Evolutionary conservation across 2,113 vertebrate species (phyloP), one percentile per base, ranked within the genome.

Genomic region (Eublepharis macularius): DNA sequence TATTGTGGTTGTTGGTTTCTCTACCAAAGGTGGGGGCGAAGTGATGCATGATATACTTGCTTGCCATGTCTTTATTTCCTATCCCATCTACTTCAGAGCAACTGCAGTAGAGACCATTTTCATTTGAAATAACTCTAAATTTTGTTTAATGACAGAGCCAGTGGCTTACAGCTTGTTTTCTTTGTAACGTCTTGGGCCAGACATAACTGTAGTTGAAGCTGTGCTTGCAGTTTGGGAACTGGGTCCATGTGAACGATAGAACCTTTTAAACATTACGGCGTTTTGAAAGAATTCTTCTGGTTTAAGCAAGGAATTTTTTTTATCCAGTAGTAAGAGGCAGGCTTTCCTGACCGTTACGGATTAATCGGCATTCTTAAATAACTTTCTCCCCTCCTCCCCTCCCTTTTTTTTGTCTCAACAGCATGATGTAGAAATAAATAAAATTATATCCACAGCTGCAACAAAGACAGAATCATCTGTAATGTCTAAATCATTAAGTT

Each of bases 401-500:
- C 17, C 36, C 41, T 43, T 63, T 45, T 63, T 47, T 26, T 87
- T 95, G 91, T 95, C 92, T 94, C 94, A 93, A 93, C 97, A 99
- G 98, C 98, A 98, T 87, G 98, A 99, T 93, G 95, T 97, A 96
- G 99, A 99, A 95, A 97, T 97, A 96, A 99, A 97, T 97, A 99
- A 99, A 97, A 96, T 97, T 94, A 90, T 97, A 94, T 95, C 98
- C 94, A 97, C 98, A 96, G 96, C 96, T 95, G 96, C 98, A 93
- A 96, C 97, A 95, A 99, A 99, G 97, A 97, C 98, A 65, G 98
- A 99, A 93, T 96, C 97, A 47, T 97, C 98, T 80, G 76, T 94
- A 51, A 96, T 97, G 95, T 97, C 97, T 89, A 99, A 99, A 96
- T 96, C 98, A 84, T 89, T 97, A 97, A 97, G 97, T 92, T 97